A percentile compares a stretch with the other conserved stretches of the same genome.
These are phyloP conservation scores for Semnornis frantzii DNA, from an alignment of 2,113 vertebrate genomes.

Conservation along the genomic window DNA sequence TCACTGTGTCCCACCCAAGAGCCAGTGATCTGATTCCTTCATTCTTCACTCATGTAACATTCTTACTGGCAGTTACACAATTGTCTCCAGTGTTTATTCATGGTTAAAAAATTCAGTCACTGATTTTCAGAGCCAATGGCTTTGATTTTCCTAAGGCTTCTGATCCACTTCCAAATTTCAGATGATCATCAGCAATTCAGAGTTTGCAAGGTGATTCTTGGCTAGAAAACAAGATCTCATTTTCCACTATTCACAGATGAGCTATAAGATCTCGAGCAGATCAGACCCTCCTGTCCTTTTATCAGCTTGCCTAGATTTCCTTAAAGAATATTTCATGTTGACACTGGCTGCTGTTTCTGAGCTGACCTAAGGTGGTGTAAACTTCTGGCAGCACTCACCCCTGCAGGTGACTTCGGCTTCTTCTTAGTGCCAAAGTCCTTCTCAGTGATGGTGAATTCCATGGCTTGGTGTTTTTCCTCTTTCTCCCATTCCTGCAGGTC, in stretches of 20 bases:
- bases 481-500: conserved; percentile 78
- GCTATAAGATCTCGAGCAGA: background rate
- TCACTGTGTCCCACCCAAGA: background rate
- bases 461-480: conserved; percentile 72
- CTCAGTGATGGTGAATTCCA: conserved; percentile 87
- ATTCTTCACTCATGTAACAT: background rate
- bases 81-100: conserved; percentile 7
- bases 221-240: background rate
- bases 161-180: conserved; percentile 6
- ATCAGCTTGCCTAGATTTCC: background rate
- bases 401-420: background rate
- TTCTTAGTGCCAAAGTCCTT: conserved; percentile 42
- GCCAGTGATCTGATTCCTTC: background rate
- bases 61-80: background rate
- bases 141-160: conserved; percentile 2
- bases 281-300: background rate
- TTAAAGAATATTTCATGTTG: background rate
- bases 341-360: background rate
- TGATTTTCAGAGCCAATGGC: background rate
- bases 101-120: background rate
- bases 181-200: background rate
- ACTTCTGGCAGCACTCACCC: conserved; percentile 12
- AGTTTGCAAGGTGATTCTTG: background rate
- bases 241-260: background rate
- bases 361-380: background rate